phyloP scores from a whole-genome alignment of 2,797 vertebrate species.

The Epinephelus awoara region DNA sequence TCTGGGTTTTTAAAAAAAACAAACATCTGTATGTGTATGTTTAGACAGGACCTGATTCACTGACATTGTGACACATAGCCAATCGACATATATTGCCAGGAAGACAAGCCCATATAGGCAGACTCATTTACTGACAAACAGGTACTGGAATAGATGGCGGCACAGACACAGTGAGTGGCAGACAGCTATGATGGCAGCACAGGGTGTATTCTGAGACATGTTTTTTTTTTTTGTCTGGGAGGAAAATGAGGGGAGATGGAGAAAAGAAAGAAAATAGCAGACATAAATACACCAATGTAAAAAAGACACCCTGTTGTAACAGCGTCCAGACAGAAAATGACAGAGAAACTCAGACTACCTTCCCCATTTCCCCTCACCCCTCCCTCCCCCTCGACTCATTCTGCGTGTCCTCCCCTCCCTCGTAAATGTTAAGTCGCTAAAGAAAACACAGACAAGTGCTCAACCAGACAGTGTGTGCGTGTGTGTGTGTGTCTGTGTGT shows the following conservation, averaged over 20 bases:
- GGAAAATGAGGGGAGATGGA: constrained; percentile 30
- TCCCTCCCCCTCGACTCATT: not conserved
- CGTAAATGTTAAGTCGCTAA: constrained; percentile 64
- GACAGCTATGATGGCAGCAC: constrained; percentile 12
- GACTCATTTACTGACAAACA: constrained; percentile 19
- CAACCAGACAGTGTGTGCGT: constrained; percentile 42
- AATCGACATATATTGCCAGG: not conserved
- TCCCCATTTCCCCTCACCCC: constrained; percentile 3
- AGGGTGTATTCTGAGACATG: not conserved
- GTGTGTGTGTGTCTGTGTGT: not conserved
- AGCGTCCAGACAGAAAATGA: constrained; percentile 56
- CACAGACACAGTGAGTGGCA: constrained; percentile 5
- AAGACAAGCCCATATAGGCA: not conserved
- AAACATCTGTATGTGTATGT: no score
- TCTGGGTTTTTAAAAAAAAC: no score
- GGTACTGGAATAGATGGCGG: constrained; percentile 26
- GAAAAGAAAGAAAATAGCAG: constrained; percentile 19
- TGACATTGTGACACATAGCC: not conserved
- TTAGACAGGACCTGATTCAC: no score
- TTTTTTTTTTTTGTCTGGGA: constrained; percentile 45
- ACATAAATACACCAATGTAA: constrained; percentile 15
- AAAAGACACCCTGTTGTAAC: constrained; percentile 39
- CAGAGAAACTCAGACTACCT: constrained; percentile 38
- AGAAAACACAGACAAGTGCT: constrained; percentile 63
- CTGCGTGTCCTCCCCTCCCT: constrained; percentile 26